Evolutionary conservation across 2,888 invertebrate species (phyloP).

Genomic region (Spisula subtruncata): DNA sequence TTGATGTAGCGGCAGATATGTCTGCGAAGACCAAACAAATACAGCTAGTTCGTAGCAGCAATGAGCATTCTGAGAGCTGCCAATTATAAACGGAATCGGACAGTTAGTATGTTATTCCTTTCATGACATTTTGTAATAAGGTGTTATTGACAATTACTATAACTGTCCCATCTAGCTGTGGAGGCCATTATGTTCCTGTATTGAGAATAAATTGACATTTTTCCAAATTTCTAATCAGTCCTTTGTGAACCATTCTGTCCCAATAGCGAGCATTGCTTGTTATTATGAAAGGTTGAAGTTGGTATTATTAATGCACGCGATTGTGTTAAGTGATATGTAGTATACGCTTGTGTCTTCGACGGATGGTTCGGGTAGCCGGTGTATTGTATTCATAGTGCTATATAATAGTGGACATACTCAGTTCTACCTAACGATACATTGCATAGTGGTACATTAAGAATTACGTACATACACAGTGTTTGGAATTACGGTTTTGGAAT

Average conservation of each 20-base stretch:
- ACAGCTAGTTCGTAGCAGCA: neutral
- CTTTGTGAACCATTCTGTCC: neutral
- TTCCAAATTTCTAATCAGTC: constrained; percentile 5
- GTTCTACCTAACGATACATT: neutral
- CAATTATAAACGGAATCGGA: neutral
- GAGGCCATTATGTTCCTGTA: neutral
- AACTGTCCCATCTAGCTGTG: neutral
- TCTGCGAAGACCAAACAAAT: neutral
- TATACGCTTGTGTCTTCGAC: neutral
- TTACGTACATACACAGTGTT: neutral
- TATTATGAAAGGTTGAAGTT: constrained; percentile 2
- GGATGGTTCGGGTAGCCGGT: neutral
- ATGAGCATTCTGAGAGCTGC: neutral
- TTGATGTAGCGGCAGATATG: too few species aligned
- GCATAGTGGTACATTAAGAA: neutral
- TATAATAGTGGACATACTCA: neutral
- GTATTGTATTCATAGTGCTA: neutral
- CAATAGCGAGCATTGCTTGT: neutral
- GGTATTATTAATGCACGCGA: neutral
- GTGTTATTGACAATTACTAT: constrained; percentile 13
- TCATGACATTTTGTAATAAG: neutral
- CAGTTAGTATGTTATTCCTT: neutral
- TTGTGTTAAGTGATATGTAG: neutral
- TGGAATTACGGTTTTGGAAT: neutral
- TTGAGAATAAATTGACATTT: constrained; percentile 20